phyloP scores from a whole-genome alignment of 2,113 vertebrate genomes.

The Carettochelys insculpta region DNA sequence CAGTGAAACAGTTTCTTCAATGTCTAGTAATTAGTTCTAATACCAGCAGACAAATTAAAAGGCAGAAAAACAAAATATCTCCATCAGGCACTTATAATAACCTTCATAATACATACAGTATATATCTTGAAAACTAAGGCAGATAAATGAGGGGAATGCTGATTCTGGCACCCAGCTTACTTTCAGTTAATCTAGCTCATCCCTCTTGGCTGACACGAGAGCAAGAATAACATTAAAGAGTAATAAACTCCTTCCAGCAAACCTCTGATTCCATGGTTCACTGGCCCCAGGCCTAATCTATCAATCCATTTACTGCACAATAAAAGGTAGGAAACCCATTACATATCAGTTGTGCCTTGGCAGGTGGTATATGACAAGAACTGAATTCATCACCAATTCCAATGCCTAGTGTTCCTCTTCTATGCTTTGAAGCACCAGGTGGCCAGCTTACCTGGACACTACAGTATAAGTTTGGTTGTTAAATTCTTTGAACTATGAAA shows the following conservation, averaged over 20 bases:
- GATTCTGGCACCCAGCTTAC: constrained; percentile 78
- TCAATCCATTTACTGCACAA: constrained; percentile 81
- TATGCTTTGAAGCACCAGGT: constrained; percentile 65
- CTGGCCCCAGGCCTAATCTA: constrained; percentile 78
- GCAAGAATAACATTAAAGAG: constrained; percentile 82
- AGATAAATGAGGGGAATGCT: constrained; percentile 77
- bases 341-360: constrained; percentile 73
- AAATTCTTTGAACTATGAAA: constrained; percentile 51
- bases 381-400: constrained; percentile 63
- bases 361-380: constrained; percentile 77
- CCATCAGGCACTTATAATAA: constrained; percentile 63
- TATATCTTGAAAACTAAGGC: constrained; percentile 68
- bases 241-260: constrained; percentile 80
- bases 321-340: constrained; percentile 81
- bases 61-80: constrained; percentile 65
- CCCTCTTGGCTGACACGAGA: constrained; percentile 76
- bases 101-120: constrained; percentile 61
- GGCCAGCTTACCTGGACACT: constrained; percentile 49
- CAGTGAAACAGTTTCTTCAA: constrained; percentile 47
- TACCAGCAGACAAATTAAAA: constrained; percentile 70
- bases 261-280: constrained; percentile 77
- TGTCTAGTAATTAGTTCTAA: constrained; percentile 69
- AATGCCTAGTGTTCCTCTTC: constrained; percentile 34
- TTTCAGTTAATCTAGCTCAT: constrained; percentile 82
- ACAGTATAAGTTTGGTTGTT: constrained; percentile 32